Percentiles rank a stretch among this genome's conserved stretches.
Evolutionary conservation across 2,113 vertebrate genomes (phyloP).

Genomic region (Hippocampus guttulatus): DNA sequence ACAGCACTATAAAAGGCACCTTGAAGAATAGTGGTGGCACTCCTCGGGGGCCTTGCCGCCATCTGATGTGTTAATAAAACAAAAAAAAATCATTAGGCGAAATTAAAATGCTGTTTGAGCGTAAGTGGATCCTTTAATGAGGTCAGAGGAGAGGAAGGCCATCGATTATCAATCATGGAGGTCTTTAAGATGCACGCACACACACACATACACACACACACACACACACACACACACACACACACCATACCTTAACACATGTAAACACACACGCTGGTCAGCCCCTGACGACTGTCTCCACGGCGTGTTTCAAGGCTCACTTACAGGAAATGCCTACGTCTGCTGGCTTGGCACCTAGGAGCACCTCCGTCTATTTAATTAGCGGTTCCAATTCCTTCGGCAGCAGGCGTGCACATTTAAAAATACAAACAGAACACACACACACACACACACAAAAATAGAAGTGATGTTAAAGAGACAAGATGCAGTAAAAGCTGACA

Average conservation of each 20-base stretch:
- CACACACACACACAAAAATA: constrained; percentile 30
- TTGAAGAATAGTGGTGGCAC: constrained; percentile 66
- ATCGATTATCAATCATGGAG: constrained; percentile 79
- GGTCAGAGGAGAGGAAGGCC: constrained; percentile 68
- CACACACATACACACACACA: constrained; percentile 4
- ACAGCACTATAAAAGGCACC: constrained; percentile 74
- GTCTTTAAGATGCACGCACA: constrained; percentile 65
- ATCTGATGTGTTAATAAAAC: constrained; percentile 73
- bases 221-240: constrained; percentile 10
- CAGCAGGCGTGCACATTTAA: constrained; percentile 60
- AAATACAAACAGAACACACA: constrained; percentile 60
- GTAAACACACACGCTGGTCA: constrained; percentile 34
- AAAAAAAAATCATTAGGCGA: constrained; percentile 78
- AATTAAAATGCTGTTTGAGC: constrained; percentile 82
- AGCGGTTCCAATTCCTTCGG: constrained; percentile 54
- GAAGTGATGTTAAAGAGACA: constrained; percentile 66
- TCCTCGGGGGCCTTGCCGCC: constrained; percentile 71
- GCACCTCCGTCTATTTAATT: constrained; percentile 63
- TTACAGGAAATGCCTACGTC: constrained; percentile 53
- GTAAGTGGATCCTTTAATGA: constrained; percentile 81
- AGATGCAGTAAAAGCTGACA: constrained; percentile 68
- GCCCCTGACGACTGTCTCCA: constrained; percentile 44
- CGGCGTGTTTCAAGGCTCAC: constrained; percentile 36
- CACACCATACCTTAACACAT: background rate
- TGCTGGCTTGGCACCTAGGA: constrained; percentile 53